Conservation (phyloP, 1,140 invertebrate species). For the Drosophila grimshawi region DNA sequence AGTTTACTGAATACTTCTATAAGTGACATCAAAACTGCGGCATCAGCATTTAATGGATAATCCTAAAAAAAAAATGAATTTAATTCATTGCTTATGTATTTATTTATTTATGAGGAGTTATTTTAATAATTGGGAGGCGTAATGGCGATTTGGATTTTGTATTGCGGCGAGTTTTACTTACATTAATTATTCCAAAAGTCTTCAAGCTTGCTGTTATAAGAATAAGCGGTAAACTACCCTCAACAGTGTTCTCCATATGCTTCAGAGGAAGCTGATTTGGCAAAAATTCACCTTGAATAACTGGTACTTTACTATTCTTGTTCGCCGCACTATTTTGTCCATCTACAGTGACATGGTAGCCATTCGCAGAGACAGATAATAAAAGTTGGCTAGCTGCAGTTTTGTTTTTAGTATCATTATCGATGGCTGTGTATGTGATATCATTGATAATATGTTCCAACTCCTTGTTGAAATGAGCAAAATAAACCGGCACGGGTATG, state of each 20-base stretch:
- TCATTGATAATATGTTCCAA: slow-evolving; percentile 91
- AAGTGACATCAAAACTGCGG: slow-evolving; percentile 94
- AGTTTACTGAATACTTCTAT: slow-evolving; percentile 95
- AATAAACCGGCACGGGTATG: slow-evolving; percentile 95
- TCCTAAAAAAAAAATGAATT: slow-evolving; percentile 52
- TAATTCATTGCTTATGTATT: neutral
- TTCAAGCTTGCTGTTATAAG: slow-evolving; percentile 97
- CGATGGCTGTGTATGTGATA: slow-evolving; percentile 86
- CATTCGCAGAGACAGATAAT: slow-evolving; percentile 95
- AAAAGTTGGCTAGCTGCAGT: slow-evolving; percentile 92
- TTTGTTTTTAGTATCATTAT: slow-evolving; percentile 75
- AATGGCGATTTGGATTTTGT: too few species aligned
- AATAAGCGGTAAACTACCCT: slow-evolving; percentile 92
- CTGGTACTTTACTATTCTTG: slow-evolving; percentile 92
- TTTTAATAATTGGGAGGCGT: too few species aligned
- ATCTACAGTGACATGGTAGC: slow-evolving; percentile 93
- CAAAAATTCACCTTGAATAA: slow-evolving; percentile 93
- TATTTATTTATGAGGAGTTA: too few species aligned
- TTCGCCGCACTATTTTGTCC: slow-evolving; percentile 88
- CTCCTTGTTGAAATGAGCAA: slow-evolving; percentile 90
- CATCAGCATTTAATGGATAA: slow-evolving; percentile 87
- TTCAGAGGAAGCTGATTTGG: slow-evolving; percentile 64
- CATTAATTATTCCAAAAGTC: slow-evolving; percentile 93
- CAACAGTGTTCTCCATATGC: slow-evolving; percentile 91
- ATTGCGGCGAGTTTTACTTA: slow-evolving; percentile 85